Evolutionary conservation across 2,888 invertebrate genomes (phyloP).

Genomic region (Papilio elwesi): DNA sequence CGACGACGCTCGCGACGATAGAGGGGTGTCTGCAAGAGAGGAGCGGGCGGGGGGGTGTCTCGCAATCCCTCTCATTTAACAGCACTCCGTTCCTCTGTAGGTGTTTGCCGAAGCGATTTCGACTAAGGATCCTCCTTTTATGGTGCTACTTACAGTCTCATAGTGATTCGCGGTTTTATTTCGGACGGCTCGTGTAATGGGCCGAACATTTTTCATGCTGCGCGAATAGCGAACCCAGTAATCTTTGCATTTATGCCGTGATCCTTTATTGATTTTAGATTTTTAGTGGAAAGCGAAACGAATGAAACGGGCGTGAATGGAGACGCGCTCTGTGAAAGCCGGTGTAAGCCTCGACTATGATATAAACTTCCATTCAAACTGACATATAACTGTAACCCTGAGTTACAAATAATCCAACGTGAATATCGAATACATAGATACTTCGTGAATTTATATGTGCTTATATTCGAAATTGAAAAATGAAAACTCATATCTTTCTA

Average conservation of each 20-base stretch:
- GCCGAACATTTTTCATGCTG: slow-evolving; percentile 81
- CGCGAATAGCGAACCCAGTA: slow-evolving; percentile 77
- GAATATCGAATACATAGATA: slow-evolving; percentile 10
- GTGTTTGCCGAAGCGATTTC: slow-evolving; percentile 84
- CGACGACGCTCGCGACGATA: slow-evolving; percentile 57
- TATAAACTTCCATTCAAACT: slow-evolving; percentile 79
- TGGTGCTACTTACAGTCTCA: slow-evolving; percentile 79
- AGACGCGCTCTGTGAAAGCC: slow-evolving; percentile 79
- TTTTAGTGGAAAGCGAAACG: slow-evolving; percentile 82
- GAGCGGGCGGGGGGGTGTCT: slow-evolving; percentile 52
- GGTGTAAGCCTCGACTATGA: slow-evolving; percentile 78
- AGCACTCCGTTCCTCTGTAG: slow-evolving; percentile 81
- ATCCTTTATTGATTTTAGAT: slow-evolving; percentile 85
- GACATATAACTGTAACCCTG: slow-evolving; percentile 69
- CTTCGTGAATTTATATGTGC: slow-evolving; percentile 41
- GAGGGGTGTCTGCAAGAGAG: slow-evolving; percentile 50
- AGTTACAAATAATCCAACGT: slow-evolving; percentile 51
- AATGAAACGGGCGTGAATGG: slow-evolving; percentile 81
- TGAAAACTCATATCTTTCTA: slow-evolving; percentile 59
- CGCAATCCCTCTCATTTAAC: slow-evolving; percentile 84
- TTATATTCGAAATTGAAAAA: slow-evolving; percentile 45
- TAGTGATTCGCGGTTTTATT: slow-evolving; percentile 84
- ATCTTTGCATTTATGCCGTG: slow-evolving; percentile 83
- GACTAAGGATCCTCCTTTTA: slow-evolving; percentile 79
- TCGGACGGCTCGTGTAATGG: slow-evolving; percentile 80